Evolutionary conservation across 2,888 invertebrate species (phyloP).

Genomic region (Tetropium fuscum): DNA sequence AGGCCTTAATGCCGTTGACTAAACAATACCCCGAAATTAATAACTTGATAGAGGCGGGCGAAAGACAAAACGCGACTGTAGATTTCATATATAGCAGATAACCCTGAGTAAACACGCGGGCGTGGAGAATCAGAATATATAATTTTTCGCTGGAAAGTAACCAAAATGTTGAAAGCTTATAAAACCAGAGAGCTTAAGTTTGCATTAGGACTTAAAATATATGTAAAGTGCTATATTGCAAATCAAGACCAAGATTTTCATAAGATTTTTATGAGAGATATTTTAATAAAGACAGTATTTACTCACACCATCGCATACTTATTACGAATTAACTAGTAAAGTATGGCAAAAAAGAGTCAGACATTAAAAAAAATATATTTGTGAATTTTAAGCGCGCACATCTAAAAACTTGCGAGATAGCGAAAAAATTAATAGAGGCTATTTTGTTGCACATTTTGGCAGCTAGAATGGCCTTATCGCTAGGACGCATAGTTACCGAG

Average conservation of each 20-base stretch:
- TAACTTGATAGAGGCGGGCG: slow-evolving; percentile 2
- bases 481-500: too few species aligned
- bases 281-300: too few species aligned
- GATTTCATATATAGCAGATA: slow-evolving; percentile 16
- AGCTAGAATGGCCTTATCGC: too few species aligned
- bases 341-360: too few species aligned
- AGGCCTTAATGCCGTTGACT: not conserved
- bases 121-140: slow-evolving; percentile 12
- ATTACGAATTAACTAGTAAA: too few species aligned
- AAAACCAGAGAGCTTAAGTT: slow-evolving; percentile 25
- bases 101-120: slow-evolving; percentile 17
- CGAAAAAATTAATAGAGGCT: too few species aligned
- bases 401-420: too few species aligned
- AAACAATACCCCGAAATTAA: not conserved
- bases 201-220: slow-evolving; percentile 23
- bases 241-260: slow-evolving; percentile 7
- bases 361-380: too few species aligned
- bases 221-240: slow-evolving; percentile 24
- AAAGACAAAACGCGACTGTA: slow-evolving; percentile 9
- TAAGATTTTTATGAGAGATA: not conserved
- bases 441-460: too few species aligned
- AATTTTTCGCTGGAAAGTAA: slow-evolving; percentile 20
- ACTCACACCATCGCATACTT: too few species aligned
- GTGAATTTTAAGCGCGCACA: too few species aligned
- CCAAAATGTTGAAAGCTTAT: slow-evolving; percentile 25